Base-by-base conservation (phyloP, 2,113 vertebrate genomes). In the Plestiodon gilberti region DNA sequence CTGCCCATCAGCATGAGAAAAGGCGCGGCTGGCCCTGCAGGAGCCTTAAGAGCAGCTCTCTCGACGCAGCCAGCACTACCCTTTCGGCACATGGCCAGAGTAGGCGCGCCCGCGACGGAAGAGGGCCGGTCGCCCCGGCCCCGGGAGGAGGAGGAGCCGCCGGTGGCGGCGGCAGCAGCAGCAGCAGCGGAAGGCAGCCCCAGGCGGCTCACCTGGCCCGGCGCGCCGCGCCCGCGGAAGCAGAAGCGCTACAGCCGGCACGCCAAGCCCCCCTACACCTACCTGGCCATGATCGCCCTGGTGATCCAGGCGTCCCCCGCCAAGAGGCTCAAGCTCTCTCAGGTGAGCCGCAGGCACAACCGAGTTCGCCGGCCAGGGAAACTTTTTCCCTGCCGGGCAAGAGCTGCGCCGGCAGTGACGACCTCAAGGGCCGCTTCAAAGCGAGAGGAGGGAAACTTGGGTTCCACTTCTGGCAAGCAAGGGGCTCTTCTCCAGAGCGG, bases 251-350 rank as follows among this genome's bases (percentile, higher is more conserved):
- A 99, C 84, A 96, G 97, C 90, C 97, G 98, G 8, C 98, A 98
- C 91, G 97, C 97, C 43, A 99, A 99, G 93, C 98, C 98, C 17
- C 98, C 98, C 0, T 99, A 98, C 93, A 97, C 98, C 6, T 99
- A 98, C 94, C 95, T 98, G 67, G 98, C 98, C 22, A 98, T 99
- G 97, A 98, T 98, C 33, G 97, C 98, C 35, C 96, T 99, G 95
- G 98, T 98, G 84, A 98, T 98, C 91, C 97, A 97, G 83, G 96
- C 96, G 28, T 96, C 98, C 0, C 96, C 98, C 15, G 97, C 96
- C 87, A 98, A 97, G 95, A 97, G 96, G 83, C 96, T 99, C 38
- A 98, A 97, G 8, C 91, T 99, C 59, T 96, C 97, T 4, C 97
- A 99, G 97, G 98, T 99, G 2, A 82, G 84, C 81, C 15, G 62